Evolutionary conservation across 1,140 invertebrate species (phyloP), one percentile per base, ranked within the genome.

Genomic region (Rhopalosiphum padi): DNA sequence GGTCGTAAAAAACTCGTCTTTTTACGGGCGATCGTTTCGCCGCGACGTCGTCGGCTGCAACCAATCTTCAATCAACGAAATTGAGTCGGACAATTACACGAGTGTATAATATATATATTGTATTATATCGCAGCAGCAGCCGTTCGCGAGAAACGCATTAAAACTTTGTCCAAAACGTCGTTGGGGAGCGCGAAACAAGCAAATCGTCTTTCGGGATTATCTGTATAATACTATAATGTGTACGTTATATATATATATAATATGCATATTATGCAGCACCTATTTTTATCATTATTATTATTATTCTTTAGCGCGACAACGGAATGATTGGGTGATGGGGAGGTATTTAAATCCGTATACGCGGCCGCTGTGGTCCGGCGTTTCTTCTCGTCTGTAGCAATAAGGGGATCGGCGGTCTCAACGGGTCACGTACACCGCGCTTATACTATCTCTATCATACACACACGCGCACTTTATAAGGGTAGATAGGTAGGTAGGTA

Each of bases 1-100:
- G 37, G 90, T 91, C 90, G 90, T 91, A 91, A 91, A 91, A 91
- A 83, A 91, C 90, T 91, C 35, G 90, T 83, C 25, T 82, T 91
- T 82, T 77, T 91, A 48, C 18, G 25, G n/a, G 48, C 53, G 35
- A 60, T 90, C 60, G 68, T 91, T 82, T 30, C 60, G 25, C 55
- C 9, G 22, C 48, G 11, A 1, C 22, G 87, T n/a, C 43, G 46
- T n/a, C 35, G 41, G 46, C 88, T 37, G 55, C 37, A 43, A 37
- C 89, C 53, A 60, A 35, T 37, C 35, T 85, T 93, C 48, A 93
- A 93, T 93, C 91, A 93, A 93, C 82, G 82, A 93, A 93, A 93
- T 93, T 93, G 91, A 93, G 23, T 93, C 23, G 35, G 43, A n/a
- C 91, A 86, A 93, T 93, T 93, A 93, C 77, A 25, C 4, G 11